Conservation (phyloP, 2,797 vertebrate species). For the Anguilla marmorata region DNA sequence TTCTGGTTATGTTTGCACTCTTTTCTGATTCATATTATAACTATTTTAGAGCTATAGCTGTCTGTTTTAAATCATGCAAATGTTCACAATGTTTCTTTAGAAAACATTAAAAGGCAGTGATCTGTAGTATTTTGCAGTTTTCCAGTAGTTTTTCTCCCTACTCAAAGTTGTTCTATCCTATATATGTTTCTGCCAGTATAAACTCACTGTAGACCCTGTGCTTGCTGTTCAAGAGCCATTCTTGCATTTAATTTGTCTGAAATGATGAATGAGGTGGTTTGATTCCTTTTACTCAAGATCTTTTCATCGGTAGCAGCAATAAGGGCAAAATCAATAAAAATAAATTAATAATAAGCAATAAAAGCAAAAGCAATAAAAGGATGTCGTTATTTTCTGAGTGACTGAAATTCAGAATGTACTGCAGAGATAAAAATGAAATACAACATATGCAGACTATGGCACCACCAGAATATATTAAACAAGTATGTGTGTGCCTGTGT, state of each 20-base stretch:
- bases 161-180: not conserved
- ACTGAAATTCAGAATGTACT: constrained; percentile 14
- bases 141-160: not conserved
- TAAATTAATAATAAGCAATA: constrained; percentile 19
- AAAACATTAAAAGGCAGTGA: not conserved
- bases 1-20: not conserved
- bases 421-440: constrained; percentile 6
- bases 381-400: not conserved
- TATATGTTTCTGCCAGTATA: not conserved
- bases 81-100: not conserved
- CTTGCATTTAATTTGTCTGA: constrained; percentile 9
- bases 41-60: not conserved
- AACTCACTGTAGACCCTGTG: not conserved
- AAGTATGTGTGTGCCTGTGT: not conserved
- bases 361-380: constrained; percentile 1
- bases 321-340: constrained; percentile 12
- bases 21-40: not conserved
- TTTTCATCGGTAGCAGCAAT: constrained; percentile 5
- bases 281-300: not conserved
- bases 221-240: not conserved
- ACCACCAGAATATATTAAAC: not conserved
- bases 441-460: not conserved
- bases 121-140: not conserved
- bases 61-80: not conserved
- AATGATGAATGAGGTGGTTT: not conserved